Evolutionary conservation across 1,140 invertebrate genomes (phyloP).

Genomic region (Pteromalus puparum): DNA sequence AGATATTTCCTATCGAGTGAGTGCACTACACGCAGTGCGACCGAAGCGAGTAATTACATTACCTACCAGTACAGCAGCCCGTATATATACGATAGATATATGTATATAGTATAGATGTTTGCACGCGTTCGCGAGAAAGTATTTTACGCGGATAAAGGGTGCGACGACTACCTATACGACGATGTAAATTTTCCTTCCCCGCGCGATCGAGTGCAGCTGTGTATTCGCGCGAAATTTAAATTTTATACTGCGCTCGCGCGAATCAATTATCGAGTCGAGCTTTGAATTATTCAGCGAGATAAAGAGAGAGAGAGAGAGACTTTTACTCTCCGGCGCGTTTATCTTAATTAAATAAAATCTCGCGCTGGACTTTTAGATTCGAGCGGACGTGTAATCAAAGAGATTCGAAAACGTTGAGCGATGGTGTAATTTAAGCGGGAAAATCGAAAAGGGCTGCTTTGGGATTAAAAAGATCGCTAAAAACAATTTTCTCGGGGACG

Average conservation of each 20-base stretch:
- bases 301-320: no score
- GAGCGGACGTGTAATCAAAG: background rate
- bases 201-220: no score
- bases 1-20: slow-evolving; percentile 38
- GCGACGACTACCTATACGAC: background rate
- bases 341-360: no score
- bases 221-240: no score
- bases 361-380: no score
- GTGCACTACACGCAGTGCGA: background rate
- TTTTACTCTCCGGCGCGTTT: no score
- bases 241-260: no score
- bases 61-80: background rate
- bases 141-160: background rate
- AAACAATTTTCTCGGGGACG: background rate
- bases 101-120: background rate
- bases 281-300: no score
- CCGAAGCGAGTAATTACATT: slow-evolving; percentile 36
- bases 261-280: no score
- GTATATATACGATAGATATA: no score
- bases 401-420: slow-evolving; percentile 7
- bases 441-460: slow-evolving; percentile 37
- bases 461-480: slow-evolving; percentile 34
- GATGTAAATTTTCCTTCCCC: background rate
- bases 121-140: background rate
- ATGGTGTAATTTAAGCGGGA: slow-evolving; percentile 24